Evolutionary conservation across 2,113 vertebrate species (phyloP).

Genomic region (Raja brachyura): DNA sequence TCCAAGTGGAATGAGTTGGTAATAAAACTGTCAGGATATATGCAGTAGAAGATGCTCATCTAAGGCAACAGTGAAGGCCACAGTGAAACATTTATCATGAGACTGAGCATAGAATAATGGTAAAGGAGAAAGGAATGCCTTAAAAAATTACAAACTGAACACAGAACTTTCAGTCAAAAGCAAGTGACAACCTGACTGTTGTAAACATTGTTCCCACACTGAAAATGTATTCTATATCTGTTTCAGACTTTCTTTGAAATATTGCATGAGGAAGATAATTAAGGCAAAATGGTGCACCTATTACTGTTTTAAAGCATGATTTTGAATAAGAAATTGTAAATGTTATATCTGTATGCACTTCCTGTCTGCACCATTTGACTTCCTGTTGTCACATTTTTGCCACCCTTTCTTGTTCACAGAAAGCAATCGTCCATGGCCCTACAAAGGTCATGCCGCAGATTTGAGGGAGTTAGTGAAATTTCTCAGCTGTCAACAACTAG

Average conservation of each 20-base stretch:
- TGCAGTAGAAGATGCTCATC: neutral
- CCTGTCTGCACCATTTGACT: neutral
- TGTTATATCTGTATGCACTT: neutral
- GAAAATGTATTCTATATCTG: neutral
- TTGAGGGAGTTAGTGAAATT: neutral
- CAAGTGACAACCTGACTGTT: neutral
- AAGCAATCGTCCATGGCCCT: neutral
- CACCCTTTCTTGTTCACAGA: neutral
- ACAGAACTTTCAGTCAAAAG: neutral
- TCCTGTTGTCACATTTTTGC: neutral
- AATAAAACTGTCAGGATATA: constrained; percentile 32
- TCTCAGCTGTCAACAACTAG: neutral
- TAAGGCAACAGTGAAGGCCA: neutral
- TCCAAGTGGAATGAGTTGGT: neutral
- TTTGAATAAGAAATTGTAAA: neutral
- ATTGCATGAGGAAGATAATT: neutral
- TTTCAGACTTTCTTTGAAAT: neutral
- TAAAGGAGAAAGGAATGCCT: neutral
- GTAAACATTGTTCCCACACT: neutral
- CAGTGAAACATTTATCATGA: neutral
- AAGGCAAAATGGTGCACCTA: neutral
- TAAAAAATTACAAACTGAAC: neutral
- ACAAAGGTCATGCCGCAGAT: neutral
- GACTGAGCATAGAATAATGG: neutral
- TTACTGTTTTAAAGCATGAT: neutral